phyloP scores from a whole-genome alignment of 2,888 invertebrate species.

The Perizoma flavofasciatum region DNA sequence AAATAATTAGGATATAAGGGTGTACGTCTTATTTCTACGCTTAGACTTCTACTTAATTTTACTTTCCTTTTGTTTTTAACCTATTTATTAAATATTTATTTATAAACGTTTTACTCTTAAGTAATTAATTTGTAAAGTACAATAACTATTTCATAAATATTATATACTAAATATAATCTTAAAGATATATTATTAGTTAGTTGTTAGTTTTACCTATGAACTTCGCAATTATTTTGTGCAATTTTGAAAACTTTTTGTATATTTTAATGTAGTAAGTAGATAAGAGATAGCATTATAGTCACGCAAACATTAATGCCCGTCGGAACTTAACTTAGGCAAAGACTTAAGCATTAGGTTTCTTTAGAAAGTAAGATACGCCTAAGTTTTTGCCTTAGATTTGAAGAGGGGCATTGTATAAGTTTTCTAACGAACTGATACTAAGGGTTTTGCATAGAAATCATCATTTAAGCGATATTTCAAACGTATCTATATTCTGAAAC shows the following conservation, averaged over 20 bases:
- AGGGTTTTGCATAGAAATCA: no score
- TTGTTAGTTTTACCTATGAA: conserved; percentile 23
- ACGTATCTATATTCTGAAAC: no score
- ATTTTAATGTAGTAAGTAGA: neutral
- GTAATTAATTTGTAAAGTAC: conserved; percentile 36
- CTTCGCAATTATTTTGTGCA: conserved; percentile 30
- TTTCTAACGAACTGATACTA: no score
- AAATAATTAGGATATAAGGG: no score
- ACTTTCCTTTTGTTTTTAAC: conserved; percentile 20
- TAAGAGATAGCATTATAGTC: neutral
- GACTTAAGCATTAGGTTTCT: no score
- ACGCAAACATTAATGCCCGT: no score
- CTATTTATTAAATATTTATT: conserved; percentile 41
- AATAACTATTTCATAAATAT: conserved; percentile 22
- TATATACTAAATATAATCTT: conserved; percentile 16
- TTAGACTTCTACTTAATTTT: conserved; percentile 31
- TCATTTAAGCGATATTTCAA: no score
- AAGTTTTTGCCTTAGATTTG: no score
- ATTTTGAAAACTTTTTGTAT: conserved; percentile 20
- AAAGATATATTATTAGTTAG: conserved; percentile 11
- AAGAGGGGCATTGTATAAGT: no score
- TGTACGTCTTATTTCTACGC: conserved; percentile 1
- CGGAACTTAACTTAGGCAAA: no score
- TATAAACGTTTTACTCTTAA: conserved; percentile 25
- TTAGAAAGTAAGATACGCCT: no score